Conservation (phyloP, 2,888 invertebrate genomes). For the Zygaena filipendulae region DNA sequence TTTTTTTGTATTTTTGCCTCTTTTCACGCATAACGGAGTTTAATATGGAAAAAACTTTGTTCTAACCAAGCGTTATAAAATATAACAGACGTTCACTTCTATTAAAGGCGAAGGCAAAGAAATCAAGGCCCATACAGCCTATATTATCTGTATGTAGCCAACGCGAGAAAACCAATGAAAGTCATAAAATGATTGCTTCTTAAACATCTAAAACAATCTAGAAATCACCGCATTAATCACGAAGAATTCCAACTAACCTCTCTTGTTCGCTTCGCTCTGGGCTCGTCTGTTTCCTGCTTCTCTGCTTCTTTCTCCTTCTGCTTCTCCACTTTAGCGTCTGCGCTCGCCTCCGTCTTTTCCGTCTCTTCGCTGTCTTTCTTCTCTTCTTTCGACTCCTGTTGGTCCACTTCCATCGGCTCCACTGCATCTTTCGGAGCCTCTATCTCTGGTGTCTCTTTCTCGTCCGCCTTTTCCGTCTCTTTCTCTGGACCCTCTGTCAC, state of each 20-base stretch:
- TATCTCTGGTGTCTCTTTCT: not conserved
- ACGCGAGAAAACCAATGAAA: too few relatives aligned
- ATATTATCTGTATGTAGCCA: too few relatives aligned
- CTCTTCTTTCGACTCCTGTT: slow-evolving; percentile 14
- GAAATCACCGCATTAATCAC: too few relatives aligned
- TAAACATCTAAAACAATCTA: too few relatives aligned
- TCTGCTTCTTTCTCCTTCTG: slow-evolving; percentile 18
- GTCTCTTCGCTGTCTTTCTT: slow-evolving; percentile 9
- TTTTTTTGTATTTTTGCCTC: too few relatives aligned
- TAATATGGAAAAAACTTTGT: too few relatives aligned
- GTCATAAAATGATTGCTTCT: too few relatives aligned
- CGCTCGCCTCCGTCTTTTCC: not conserved
- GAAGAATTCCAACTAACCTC: slow-evolving; percentile 49
- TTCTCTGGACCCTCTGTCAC: not conserved
- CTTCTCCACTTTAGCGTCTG: not conserved
- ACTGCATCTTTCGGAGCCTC: not conserved
- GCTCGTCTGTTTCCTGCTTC: slow-evolving; percentile 37
- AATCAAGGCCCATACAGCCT: too few relatives aligned
- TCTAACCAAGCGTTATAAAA: too few relatives aligned
- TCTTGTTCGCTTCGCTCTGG: slow-evolving; percentile 51
- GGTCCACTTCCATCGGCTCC: slow-evolving; percentile 12
- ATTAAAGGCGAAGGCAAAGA: too few relatives aligned
- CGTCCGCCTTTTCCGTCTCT: not conserved
- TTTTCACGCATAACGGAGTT: too few relatives aligned
- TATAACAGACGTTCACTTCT: too few relatives aligned